A percentile compares a stretch with the other conserved stretches of the same genome.
Conservation (phyloP, 2,113 vertebrate genomes). For the Pluvialis apricaria region DNA sequence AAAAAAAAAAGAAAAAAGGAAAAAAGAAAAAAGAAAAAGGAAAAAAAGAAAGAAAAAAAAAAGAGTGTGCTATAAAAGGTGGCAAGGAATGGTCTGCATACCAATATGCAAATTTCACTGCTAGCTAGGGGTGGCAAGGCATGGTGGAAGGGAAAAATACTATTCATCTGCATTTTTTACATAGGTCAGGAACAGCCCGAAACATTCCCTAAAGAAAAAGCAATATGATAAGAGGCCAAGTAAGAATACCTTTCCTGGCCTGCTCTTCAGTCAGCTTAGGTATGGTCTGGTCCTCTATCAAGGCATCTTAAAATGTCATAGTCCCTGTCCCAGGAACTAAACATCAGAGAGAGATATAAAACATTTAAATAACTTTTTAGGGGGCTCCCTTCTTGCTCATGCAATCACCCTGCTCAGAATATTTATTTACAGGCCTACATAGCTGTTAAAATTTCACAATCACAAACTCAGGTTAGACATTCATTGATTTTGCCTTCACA, state of each 20-base stretch:
- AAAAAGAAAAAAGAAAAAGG: not conserved
- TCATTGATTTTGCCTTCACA: not conserved
- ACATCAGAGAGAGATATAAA: not conserved
- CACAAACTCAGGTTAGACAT: not conserved
- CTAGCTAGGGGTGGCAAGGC: not conserved
- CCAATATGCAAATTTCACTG: not conserved
- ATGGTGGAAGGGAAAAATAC: not conserved
- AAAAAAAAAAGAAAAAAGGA: not conserved
- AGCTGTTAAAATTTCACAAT: not conserved
- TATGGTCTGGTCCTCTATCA: not conserved
- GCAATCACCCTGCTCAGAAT: not conserved
- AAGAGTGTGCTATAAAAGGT: not conserved
- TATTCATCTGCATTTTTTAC: not conserved
- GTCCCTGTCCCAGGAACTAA: not conserved
- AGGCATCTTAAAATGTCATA: not conserved
- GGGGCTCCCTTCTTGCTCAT: not conserved
- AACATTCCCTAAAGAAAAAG: not conserved
- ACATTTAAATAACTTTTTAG: not conserved
- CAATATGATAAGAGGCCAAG: not conserved
- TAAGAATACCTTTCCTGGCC: not conserved
- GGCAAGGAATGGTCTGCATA: not conserved
- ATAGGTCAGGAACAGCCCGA: not conserved
- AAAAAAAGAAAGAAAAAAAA: too few species aligned
- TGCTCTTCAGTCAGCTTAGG: not conserved
- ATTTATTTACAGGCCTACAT: not conserved